These are phyloP conservation scores for Pipistrellus kuhlii DNA, from an alignment of 2,797 vertebrate genomes.

Conservation along the genomic window DNA sequence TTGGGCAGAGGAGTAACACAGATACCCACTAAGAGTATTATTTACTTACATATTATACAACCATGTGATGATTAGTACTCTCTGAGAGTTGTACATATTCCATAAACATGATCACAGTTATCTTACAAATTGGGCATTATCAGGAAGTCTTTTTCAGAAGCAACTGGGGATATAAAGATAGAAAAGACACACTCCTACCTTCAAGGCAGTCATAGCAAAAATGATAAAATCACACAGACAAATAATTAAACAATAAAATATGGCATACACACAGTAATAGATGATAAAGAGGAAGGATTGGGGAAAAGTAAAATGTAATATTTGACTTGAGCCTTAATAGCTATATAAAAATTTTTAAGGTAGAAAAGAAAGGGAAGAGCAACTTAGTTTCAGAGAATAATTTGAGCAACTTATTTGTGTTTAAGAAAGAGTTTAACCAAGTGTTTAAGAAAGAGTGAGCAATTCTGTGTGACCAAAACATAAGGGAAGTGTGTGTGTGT, in stretches of 20 bases:
- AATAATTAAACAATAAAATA: neutral
- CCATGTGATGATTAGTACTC: neutral
- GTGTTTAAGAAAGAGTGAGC: neutral
- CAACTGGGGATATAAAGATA: neutral
- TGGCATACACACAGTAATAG: neutral
- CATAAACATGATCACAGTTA: neutral
- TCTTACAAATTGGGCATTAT: neutral
- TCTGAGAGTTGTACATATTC: neutral
- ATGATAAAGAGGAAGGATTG: neutral
- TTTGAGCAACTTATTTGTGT: neutral
- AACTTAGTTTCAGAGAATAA: neutral
- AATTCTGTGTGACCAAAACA: neutral
- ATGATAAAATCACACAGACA: neutral
- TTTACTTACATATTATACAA: neutral
- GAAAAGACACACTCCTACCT: neutral
- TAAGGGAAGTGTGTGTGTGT: neutral
- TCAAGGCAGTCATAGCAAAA: neutral
- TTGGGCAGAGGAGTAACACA: neutral
- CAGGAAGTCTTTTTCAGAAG: neutral
- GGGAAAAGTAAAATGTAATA: neutral
- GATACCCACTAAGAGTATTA: neutral
- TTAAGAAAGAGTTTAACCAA: neutral
- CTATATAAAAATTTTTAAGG: neutral
- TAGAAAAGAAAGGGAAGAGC: neutral
- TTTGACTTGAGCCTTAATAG: neutral